Base-by-base conservation (phyloP, 1,140 invertebrate species). In the Drosophila pectinifera region DNA sequence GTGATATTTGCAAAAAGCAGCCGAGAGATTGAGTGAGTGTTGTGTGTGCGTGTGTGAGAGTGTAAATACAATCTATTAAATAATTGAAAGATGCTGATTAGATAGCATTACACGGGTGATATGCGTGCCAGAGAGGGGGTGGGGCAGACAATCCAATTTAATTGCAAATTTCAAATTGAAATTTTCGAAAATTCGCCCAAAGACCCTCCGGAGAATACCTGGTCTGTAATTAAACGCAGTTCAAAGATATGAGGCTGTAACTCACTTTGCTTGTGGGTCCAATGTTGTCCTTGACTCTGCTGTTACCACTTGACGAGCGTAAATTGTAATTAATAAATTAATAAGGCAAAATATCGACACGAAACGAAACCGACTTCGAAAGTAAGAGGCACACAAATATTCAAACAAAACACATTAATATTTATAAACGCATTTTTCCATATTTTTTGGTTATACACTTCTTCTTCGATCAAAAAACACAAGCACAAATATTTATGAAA, bases 21-120 rank as follows among this genome's bases (percentile, higher is more conserved):
- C 62, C 10, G 10, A 10, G 54, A 20, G 38, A 8, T n/a, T 31
- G 31, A 22, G 31, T 22, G 28, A 22, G 31, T 10, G 49, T 14
- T 2, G 3, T 36, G 31, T 46, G 43, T 5, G 46, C 3, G 62
- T 26, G 42, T 65, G 24, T 16, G 31, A 22, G 54, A 16, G 65
- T 63, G 70, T 73, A 73, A 73, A 73, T 73, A 62, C 24, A 51
- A 51, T 16, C 46, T 26, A 67, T 76, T 58, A 67, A 59, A 75
- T 75, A 75, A 75, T 75, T 39, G 72, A 75, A 75, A 75, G 73
- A 75, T 65, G 39, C 53, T 45, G 72, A 73, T 72, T 75, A 57
- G 72, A 75, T 67, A 26, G 28, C 59, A 48, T 41, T 46, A 58
- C 18, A 53, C 24, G 20, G 26, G 45, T 20, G 22, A 43, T 46